phyloP scores from a whole-genome alignment of 2,113 vertebrate species.

The Antechinus flavipes region DNA sequence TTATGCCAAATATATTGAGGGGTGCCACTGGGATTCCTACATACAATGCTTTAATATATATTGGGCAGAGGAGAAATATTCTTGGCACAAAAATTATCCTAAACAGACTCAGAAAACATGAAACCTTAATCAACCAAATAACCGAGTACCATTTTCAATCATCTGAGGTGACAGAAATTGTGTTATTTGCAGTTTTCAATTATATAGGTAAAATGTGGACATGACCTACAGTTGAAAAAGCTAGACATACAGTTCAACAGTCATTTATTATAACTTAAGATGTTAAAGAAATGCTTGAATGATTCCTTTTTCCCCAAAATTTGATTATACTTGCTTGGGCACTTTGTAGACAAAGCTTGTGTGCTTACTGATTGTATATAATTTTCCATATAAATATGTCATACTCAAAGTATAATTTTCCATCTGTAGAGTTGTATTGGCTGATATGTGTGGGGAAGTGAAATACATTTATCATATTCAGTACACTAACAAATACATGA shows the following conservation, averaged over 20 bases:
- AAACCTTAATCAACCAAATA: background rate
- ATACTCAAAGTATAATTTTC: conserved; percentile 6
- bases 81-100: background rate
- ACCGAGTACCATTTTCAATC: background rate
- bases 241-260: background rate
- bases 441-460: conserved; percentile 15
- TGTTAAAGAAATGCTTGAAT: background rate
- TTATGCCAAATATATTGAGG: conserved; percentile 15
- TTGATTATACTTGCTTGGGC: conserved; percentile 18
- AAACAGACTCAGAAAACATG: background rate
- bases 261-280: background rate
- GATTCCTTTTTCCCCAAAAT: conserved; percentile 3
- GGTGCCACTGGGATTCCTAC: background rate
- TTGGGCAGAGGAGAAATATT: background rate
- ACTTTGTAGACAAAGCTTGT: background rate
- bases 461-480: conserved; percentile 41
- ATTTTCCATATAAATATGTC: conserved; percentile 1
- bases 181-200: background rate
- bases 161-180: background rate
- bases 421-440: conserved; percentile 8
- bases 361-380: background rate
- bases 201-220: background rate
- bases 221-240: background rate
- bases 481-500: background rate
- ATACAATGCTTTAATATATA: background rate